A percentile compares a stretch with the other conserved stretches of the same genome.
phyloP scores from a whole-genome alignment of 2,113 vertebrate genomes.

The Rhegmatorhina hoffmannsi region DNA sequence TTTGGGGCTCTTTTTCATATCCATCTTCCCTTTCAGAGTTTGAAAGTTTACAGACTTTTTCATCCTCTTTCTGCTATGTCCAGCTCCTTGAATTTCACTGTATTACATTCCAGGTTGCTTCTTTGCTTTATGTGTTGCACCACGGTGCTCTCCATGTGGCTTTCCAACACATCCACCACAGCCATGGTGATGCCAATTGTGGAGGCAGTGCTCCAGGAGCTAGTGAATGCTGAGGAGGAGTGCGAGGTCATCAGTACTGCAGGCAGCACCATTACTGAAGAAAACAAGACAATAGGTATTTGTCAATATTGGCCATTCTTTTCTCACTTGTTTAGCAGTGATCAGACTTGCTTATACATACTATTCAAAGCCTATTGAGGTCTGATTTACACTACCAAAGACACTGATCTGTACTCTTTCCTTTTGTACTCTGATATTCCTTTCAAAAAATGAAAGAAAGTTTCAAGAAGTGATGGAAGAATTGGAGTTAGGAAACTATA shows the following conservation, averaged over 20 bases:
- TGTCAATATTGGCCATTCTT: background rate
- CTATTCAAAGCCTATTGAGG: accelerated
- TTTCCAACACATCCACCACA: slow-evolving; percentile 97
- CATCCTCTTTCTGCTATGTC: background rate
- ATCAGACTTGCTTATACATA: accelerated
- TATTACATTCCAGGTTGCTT: slow-evolving; percentile 83
- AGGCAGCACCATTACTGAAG: slow-evolving; percentile 59
- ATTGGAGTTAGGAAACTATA: background rate
- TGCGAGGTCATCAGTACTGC: slow-evolving; percentile 68
- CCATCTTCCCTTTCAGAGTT: background rate
- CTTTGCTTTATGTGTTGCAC: slow-evolving; percentile 99
- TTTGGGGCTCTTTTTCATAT: background rate
- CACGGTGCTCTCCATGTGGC: slow-evolving; percentile 95
- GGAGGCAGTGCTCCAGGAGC: slow-evolving; percentile 95
- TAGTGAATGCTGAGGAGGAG: slow-evolving; percentile 86
- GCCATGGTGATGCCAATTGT: slow-evolving; percentile 99
- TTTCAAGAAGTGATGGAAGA: background rate
- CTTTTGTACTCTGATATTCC: background rate
- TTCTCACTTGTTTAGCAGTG: background rate
- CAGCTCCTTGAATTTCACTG: accelerated
- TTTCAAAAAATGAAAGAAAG: background rate
- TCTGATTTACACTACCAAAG: background rate
- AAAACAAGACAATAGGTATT: slow-evolving; percentile 72
- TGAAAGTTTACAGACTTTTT: background rate
- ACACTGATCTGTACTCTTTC: accelerated